phyloP scores from a whole-genome alignment of 2,888 invertebrate species.

The Dicyrtomina minuta region DNA sequence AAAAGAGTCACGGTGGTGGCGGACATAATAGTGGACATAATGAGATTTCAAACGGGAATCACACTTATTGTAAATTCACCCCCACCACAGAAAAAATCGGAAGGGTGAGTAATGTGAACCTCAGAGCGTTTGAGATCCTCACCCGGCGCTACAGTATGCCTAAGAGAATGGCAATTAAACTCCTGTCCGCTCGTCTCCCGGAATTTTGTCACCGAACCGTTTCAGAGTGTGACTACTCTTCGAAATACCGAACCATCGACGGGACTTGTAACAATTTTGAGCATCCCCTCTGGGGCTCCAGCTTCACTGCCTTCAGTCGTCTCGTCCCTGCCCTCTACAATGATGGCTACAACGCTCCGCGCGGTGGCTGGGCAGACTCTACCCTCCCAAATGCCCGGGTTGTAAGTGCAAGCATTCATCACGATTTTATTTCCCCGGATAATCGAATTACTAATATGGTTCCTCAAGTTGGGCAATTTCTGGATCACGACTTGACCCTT shows the following conservation, averaged over 20 bases:
- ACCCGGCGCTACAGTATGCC: conserved; percentile 37
- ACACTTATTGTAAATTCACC: conserved; percentile 53
- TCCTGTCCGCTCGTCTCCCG: conserved; percentile 25
- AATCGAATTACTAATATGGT: conserved; percentile 52
- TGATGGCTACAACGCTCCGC: conserved; percentile 51
- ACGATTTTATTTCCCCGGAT: conserved; percentile 49
- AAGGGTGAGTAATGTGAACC: conserved; percentile 45
- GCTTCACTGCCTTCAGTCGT: conserved; percentile 50
- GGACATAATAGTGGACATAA: conserved; percentile 12
- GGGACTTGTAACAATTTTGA: conserved; percentile 51
- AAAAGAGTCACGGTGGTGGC: background rate
- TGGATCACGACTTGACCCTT: conserved; percentile 53
- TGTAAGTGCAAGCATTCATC: conserved; percentile 50
- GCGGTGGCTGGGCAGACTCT: conserved; percentile 50
- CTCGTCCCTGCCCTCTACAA: conserved; percentile 50
- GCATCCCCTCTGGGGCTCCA: conserved; percentile 47
- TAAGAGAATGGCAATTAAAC: conserved; percentile 24
- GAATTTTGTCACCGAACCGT: conserved; percentile 29
- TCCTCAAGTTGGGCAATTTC: conserved; percentile 51
- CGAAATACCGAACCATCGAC: conserved; percentile 49
- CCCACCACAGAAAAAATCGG: conserved; percentile 51
- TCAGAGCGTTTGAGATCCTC: conserved; percentile 51
- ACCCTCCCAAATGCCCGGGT: conserved; percentile 50
- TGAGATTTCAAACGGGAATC: conserved; percentile 20
- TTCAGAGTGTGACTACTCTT: conserved; percentile 29